Conservation (phyloP, 2,797 vertebrate genomes). For the Pagetopsis macropterus region DNA sequence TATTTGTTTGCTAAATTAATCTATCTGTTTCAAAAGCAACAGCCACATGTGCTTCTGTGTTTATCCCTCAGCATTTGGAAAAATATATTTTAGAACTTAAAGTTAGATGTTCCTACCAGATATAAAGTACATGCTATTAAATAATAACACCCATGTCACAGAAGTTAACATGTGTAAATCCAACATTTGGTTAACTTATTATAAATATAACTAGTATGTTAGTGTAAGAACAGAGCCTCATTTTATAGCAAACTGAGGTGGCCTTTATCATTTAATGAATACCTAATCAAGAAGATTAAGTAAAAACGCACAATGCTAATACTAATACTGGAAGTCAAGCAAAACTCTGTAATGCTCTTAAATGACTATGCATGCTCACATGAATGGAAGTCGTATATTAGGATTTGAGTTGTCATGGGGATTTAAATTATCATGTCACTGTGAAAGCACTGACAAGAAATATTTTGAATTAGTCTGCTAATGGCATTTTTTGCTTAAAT, state of each 20-base stretch:
- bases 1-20: conserved; percentile 1
- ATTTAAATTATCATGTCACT: conserved; percentile 47
- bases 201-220: conserved; percentile 10
- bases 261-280: conserved; percentile 45
- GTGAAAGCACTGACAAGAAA: conserved; percentile 56
- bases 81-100: background rate
- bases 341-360: conserved; percentile 56
- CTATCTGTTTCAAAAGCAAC: conserved; percentile 32
- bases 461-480: conserved; percentile 46
- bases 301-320: conserved; percentile 40
- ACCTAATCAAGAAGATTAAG: conserved; percentile 32
- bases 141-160: background rate
- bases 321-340: conserved; percentile 35
- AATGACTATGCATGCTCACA: conserved; percentile 26
- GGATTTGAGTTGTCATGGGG: conserved; percentile 46
- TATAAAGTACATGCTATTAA: background rate
- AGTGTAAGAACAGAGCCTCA: conserved; percentile 3
- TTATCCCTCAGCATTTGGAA: conserved; percentile 6
- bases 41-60: conserved; percentile 27
- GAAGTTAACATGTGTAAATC: background rate
- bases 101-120: background rate
- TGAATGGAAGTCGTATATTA: conserved; percentile 47
- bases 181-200: conserved; percentile 6
- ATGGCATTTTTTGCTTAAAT: conserved; percentile 52
- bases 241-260: conserved; percentile 16